Percentiles rank a stretch among this genome's conserved stretches.
phyloP scores from a whole-genome alignment of 2,113 vertebrate species.

The Enhydra lutris region DNA sequence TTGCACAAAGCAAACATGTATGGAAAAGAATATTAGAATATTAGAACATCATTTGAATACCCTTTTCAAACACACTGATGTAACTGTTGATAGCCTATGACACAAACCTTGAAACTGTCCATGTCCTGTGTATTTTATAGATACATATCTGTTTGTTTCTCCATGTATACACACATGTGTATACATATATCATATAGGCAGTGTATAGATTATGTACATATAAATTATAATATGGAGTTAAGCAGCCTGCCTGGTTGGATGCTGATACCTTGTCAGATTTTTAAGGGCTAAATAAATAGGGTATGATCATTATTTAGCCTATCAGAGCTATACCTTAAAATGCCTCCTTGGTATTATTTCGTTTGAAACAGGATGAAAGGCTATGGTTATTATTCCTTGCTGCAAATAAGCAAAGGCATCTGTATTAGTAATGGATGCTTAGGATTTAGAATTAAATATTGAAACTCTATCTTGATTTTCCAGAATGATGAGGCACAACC shows the following conservation, averaged over 20 bases:
- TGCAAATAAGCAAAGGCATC: neutral
- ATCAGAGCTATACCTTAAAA: neutral
- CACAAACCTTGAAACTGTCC: neutral
- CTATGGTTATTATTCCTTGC: neutral
- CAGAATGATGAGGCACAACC: neutral
- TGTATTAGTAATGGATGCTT: neutral
- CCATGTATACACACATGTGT: neutral
- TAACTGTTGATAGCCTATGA: neutral
- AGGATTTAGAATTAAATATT: conserved; percentile 46
- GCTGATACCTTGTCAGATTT: neutral
- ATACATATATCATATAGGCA: too few relatives aligned
- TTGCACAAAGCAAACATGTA: neutral
- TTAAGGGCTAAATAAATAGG: neutral
- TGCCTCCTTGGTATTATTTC: neutral
- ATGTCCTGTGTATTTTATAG: neutral
- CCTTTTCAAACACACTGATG: neutral
- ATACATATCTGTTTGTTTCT: neutral
- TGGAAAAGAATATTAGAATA: neutral
- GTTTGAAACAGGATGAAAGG: neutral
- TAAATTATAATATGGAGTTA: neutral
- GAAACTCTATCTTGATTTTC: conserved; percentile 41
- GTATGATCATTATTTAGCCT: neutral
- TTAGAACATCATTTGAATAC: neutral
- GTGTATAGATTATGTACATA: neutral
- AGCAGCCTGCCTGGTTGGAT: neutral